Evolutionary conservation across 2,888 invertebrate species (phyloP), one percentile per base, ranked within the genome.

Genomic region (Pimpla rufipes): DNA sequence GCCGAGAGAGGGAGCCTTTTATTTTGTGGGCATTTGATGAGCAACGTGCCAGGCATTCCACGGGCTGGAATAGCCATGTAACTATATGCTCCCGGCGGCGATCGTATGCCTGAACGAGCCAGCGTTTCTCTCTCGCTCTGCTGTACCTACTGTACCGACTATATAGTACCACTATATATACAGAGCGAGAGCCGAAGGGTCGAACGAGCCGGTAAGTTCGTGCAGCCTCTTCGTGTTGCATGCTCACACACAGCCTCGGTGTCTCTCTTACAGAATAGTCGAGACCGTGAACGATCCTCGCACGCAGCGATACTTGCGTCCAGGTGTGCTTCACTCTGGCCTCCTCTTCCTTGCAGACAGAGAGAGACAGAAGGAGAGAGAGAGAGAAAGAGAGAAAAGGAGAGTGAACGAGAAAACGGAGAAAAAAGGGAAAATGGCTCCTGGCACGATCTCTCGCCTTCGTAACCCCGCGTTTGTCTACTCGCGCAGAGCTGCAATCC

Each of bases 41-140:
- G 92, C 90, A 91, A 91, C 91, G 91, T 92, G 91, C 92, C 91
- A 89, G 87, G 88, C 92, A 92, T 93, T 92, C 92, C 92, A 89
- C 88, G 88, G 55, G 82, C 87, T 89, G 88, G 88, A 90, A 90
- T 90, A 90, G 89, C 89, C 89, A 78, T 84, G 86, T 85, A 84
- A 82, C 86, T 85, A 84, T 85, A 84, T 82, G 86, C 85, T 81
- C 74, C 80, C 52, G 83, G 77, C 80, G 73, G 77, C 37, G 68
- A 79, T 68, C 79, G 70, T 83, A 75, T 66, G 78, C 62, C 45
- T 70, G 70, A 50, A 59, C 66, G 50, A 55, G 21, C 66, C 73
- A 67, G 64, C 47, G 45, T 11, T 11, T 11, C 55, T 59, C 57
- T 16, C 62, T 59, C 57, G n/a, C 62, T 18, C 16, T 37, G 62